phyloP scores from a whole-genome alignment of 2,797 vertebrate genomes.

The Hoplostethus mediterraneus region DNA sequence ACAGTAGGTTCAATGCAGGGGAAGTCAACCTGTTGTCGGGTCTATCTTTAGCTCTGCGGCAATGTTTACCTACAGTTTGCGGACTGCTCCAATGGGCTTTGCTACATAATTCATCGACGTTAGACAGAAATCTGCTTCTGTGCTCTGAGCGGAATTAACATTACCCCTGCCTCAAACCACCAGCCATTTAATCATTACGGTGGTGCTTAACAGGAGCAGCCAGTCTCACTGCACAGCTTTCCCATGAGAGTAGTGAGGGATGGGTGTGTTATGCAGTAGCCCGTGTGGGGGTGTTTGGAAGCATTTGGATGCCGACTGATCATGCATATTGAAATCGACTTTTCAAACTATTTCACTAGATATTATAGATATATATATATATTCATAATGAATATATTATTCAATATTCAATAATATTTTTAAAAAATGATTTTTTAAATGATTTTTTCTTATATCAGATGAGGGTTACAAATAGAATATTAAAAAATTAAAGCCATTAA shows the following conservation, averaged over 20 bases:
- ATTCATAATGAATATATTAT: too few relatives aligned
- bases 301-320: not conserved
- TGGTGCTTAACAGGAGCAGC: constrained; percentile 34
- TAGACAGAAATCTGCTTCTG: constrained; percentile 52
- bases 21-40: constrained; percentile 43
- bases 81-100: constrained; percentile 47
- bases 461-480: too few relatives aligned
- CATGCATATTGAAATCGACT: not conserved
- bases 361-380: not conserved
- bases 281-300: not conserved
- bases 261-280: not conserved
- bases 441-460: too few relatives aligned
- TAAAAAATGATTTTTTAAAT: not conserved
- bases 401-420: too few relatives aligned
- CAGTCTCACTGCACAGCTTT: constrained; percentile 33
- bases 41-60: constrained; percentile 66
- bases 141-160: constrained; percentile 42
- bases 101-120: constrained; percentile 68
- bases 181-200: constrained; percentile 56
- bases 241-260: not conserved
- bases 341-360: not conserved
- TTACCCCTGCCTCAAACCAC: constrained; percentile 39
- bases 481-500: too few relatives aligned
- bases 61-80: constrained; percentile 33
- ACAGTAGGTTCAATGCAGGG: constrained; percentile 31